These are phyloP conservation scores for Charina bottae DNA, from an alignment of 2,113 vertebrate genomes.

Conservation along the genomic window DNA sequence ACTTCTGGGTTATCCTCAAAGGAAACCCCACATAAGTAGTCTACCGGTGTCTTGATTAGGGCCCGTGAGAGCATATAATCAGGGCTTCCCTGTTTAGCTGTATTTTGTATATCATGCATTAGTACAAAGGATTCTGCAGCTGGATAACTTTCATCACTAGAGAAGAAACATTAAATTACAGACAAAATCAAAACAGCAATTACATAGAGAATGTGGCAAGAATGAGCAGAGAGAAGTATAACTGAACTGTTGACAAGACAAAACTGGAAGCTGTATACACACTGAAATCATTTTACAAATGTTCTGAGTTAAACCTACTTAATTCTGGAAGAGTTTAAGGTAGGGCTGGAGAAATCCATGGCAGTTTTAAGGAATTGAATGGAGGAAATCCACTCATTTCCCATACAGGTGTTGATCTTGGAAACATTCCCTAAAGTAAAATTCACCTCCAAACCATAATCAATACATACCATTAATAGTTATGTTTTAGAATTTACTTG, in stretches of 20 bases:
- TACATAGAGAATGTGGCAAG: not conserved
- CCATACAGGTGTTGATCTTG: not conserved
- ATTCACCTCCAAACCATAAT: slow-evolving; percentile 9
- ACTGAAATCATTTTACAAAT: not conserved
- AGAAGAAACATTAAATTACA: not conserved
- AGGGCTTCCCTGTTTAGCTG: not conserved
- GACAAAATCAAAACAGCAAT: not conserved
- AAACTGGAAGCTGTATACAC: not conserved
- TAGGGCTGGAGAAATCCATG: not conserved
- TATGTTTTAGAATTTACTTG: not conserved
- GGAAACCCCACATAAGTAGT: not conserved
- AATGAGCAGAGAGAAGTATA: not conserved
- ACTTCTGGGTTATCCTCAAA: not conserved
- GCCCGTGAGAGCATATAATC: not conserved
- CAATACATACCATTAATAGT: not conserved
- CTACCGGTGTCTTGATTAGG: not conserved
- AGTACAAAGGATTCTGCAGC: not conserved
- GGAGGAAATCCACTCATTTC: not conserved
- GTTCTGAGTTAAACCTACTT: not conserved
- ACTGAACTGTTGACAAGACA: not conserved
- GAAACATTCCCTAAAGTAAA: not conserved
- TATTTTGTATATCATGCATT: not conserved
- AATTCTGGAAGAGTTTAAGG: not conserved
- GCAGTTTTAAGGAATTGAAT: not conserved
- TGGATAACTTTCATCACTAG: not conserved